Base-by-base conservation (phyloP, 1,140 invertebrate species). In the Phortica variegata region DNA sequence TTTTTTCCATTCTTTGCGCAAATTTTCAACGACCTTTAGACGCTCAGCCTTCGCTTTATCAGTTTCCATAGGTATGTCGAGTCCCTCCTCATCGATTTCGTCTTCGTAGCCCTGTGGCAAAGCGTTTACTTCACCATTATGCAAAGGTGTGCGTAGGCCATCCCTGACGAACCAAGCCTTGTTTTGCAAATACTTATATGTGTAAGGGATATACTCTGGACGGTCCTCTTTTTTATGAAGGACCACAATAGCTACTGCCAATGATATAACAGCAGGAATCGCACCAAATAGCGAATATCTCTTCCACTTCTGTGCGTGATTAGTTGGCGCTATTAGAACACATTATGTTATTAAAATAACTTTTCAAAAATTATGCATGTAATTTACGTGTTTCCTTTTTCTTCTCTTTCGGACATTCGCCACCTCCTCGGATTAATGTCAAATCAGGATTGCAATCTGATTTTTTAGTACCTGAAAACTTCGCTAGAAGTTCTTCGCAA, bases 101-200 rank as follows among this genome's bases (percentile, higher is more conserved):
- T 75, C 62, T 82, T 93, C 90, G 78, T 91, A 93, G 32, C 91
- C 91, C 10, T 55, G 60, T 16, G 90, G 90, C 13, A 93, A 74
- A 34, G 91, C 76, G 71, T 94, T 94, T 31, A 79, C 73, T 53
- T 87, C 80, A 29, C 85, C 82, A 77, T 93, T 93, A 29, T 75
- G 70, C 80, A 93, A 92, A 3, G 90, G 74, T 2, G 81, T 78
- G 26, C 85, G 83, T 60, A 87, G 85, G 26, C 91, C 91, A 78
- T 93, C 90, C 47, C 89, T 88, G 87, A 90, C 94, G 46, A 87
- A 88, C 77, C 90, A 94, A 18, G 78, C 73, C 72, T 85, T 85
- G 12, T 78, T 82, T 15, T 88, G 81, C 19, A 84, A 77, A 15
- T 86, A 77, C 72, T 91, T 56, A 76, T 89, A 81, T 0, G 87